Evolutionary conservation across 1,140 invertebrate genomes (phyloP).

Genomic region (Lerema accius): DNA sequence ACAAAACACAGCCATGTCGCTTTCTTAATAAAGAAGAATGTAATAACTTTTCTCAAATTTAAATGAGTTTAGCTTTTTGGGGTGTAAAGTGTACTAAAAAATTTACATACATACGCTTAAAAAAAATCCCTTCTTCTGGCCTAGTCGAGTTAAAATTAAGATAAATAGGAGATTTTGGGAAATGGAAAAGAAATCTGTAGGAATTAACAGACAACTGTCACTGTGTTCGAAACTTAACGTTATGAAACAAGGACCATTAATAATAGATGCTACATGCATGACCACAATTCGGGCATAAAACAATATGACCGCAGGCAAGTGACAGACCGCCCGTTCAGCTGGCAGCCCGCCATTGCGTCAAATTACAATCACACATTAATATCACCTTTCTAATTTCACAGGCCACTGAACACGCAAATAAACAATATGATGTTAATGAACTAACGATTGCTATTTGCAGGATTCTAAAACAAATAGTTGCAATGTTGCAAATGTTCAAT

Average conservation of each 20-base stretch:
- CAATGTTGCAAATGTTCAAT: no score
- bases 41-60: no score
- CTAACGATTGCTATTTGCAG: not conserved
- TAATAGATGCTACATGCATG: not conserved
- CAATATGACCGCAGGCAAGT: not conserved
- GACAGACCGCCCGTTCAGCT: constrained; percentile 3
- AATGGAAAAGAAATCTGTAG: no score
- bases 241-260: not conserved
- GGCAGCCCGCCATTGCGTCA: constrained; percentile 40
- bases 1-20: no score
- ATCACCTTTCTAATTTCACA: constrained; percentile 43
- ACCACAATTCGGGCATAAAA: not conserved
- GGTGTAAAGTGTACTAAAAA: no score
- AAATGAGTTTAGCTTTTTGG: no score
- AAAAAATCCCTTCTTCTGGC: no score
- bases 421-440: constrained; percentile 11
- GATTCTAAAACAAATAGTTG: not conserved
- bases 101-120: no score
- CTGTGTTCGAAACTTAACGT: not conserved
- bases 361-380: constrained; percentile 39
- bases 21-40: no score
- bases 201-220: not conserved
- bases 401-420: constrained; percentile 35
- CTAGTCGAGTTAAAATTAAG: no score
- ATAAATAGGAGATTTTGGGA: no score